A percentile compares a stretch with the other conserved stretches of the same genome.
These are phyloP conservation scores for Heliconius charithonia DNA, from an alignment of 2,888 invertebrate species.

Conservation along the genomic window DNA sequence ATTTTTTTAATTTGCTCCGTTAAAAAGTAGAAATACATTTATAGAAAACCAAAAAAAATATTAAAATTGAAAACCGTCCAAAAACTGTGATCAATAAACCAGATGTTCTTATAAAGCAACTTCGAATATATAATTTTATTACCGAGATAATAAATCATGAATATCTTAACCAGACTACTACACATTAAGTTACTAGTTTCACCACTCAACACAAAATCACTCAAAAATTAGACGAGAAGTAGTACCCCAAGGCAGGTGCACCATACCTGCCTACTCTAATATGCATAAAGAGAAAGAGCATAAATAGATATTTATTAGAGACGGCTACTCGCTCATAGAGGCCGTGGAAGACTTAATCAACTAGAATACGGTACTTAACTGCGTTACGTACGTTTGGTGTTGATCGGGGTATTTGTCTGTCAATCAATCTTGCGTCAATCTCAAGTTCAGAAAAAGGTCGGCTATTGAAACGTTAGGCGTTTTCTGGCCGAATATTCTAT, in stretches of 20 bases:
- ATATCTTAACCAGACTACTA: no score
- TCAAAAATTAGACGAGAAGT: no score
- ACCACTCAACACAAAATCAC: no score
- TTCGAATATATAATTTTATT: no score
- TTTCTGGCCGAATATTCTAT: not conserved
- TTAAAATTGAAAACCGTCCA: no score
- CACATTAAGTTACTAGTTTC: not conserved
- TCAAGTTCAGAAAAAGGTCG: constrained; percentile 15
- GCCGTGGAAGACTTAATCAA: not conserved
- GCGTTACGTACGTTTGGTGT: not conserved
- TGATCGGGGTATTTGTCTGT: constrained; percentile 15
- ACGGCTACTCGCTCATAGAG: not conserved
- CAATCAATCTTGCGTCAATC: constrained; percentile 4
- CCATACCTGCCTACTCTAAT: not conserved
- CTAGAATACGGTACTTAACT: not conserved
- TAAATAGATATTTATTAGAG: not conserved
- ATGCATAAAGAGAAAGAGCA: not conserved
- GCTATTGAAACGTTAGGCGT: not conserved
- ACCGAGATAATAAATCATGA: no score
- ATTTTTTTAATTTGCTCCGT: no score
- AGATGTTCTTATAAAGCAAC: no score
- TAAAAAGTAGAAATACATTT: no score
- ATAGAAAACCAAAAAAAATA: no score
- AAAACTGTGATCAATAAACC: no score
- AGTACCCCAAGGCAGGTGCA: no score